Evolutionary conservation across 2,888 invertebrate species (phyloP).

Genomic region (Hymenopus coronatus): DNA sequence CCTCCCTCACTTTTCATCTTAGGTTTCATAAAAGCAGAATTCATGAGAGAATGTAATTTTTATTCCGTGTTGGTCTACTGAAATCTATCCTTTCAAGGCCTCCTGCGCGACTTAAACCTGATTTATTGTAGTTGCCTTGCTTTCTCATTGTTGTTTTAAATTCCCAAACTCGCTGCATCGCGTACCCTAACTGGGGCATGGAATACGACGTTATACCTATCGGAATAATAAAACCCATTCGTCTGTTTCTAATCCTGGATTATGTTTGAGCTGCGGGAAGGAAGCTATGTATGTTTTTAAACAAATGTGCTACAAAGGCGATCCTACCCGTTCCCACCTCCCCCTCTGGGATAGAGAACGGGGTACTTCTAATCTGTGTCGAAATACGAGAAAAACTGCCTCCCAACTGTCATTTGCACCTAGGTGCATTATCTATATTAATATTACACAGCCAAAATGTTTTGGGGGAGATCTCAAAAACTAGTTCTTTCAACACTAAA

Average conservation of each 20-base stretch:
- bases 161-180: background rate
- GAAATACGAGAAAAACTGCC: background rate
- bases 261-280: background rate
- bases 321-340: background rate
- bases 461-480: too few species aligned
- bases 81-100: conserved; percentile 16
- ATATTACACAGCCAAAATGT: too few species aligned
- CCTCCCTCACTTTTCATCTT: background rate
- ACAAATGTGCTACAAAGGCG: background rate
- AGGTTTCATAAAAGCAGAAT: conserved; percentile 22
- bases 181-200: background rate
- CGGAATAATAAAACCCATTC: background rate
- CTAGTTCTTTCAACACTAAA: too few species aligned
- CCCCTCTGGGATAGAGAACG: too few species aligned
- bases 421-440: too few species aligned
- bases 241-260: background rate
- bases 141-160: background rate
- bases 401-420: background rate
- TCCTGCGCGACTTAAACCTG: background rate
- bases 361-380: background rate
- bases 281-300: background rate
- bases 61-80: conserved; percentile 1
- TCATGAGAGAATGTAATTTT: conserved; percentile 8
- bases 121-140: background rate
- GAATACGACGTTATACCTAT: background rate